phyloP scores from a whole-genome alignment of 2,888 invertebrate genomes.

The Mythimna lalbum region DNA sequence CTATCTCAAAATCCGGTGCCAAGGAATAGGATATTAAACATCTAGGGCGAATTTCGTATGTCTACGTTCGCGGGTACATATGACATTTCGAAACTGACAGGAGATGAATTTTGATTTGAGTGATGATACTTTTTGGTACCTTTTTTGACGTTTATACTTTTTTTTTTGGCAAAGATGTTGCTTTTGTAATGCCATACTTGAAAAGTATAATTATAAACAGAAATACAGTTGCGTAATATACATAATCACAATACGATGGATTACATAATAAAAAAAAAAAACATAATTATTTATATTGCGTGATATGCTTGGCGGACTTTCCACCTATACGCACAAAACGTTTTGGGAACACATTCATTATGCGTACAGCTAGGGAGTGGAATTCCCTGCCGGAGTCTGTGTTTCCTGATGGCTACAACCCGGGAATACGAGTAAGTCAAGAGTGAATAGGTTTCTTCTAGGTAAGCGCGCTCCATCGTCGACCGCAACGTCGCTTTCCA shows the following conservation, averaged over 20 bases:
- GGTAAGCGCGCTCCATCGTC: too few species aligned
- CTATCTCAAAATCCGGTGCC: conserved; percentile 70
- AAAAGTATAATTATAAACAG: not conserved
- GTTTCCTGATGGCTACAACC: too few species aligned
- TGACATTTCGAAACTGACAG: conserved; percentile 15
- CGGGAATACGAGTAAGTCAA: too few species aligned
- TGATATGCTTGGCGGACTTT: too few species aligned
- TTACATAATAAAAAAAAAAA: too few species aligned
- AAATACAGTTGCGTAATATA: not conserved
- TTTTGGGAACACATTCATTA: too few species aligned
- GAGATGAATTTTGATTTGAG: not conserved
- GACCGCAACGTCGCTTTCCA: too few species aligned
- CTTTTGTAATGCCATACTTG: not conserved
- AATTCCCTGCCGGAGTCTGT: too few species aligned
- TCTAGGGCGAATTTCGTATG: conserved; percentile 52
- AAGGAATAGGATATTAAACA: conserved; percentile 68
- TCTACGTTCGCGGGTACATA: not conserved
- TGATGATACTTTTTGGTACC: conserved; percentile 25
- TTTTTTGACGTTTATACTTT: conserved; percentile 19
- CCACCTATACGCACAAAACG: too few species aligned
- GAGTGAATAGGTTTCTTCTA: too few species aligned
- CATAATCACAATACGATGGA: too few species aligned
- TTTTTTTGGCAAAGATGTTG: conserved; percentile 12
- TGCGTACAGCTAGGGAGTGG: too few species aligned
- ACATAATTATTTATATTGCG: not conserved